A percentile compares a stretch with the other conserved stretches of the same genome.
Conservation (phyloP, 64 coral and sea anemone genomes). For the Montipora foliosa region DNA sequence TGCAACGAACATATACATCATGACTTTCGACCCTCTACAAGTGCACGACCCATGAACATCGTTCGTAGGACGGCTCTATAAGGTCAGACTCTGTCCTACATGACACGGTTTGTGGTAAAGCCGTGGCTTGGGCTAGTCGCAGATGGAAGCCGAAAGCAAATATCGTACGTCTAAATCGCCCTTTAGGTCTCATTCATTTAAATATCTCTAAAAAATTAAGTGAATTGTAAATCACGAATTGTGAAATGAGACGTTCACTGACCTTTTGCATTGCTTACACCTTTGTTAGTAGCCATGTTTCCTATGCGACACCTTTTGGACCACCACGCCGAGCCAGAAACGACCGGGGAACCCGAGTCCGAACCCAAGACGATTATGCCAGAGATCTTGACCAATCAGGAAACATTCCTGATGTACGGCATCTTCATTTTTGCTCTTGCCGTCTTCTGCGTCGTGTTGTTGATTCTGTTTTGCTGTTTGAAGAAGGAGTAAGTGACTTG, state of each 20-base stretch:
- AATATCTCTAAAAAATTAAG: too few species aligned
- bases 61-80: too few species aligned
- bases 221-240: background rate
- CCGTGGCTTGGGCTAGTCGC: too few species aligned
- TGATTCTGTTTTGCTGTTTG: conserved; percentile 29
- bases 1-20: too few species aligned
- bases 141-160: too few species aligned
- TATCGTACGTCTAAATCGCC: too few species aligned
- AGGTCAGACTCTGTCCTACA: too few species aligned
- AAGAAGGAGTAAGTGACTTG: conserved; percentile 34
- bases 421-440: conserved; percentile 55
- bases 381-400: conserved; percentile 62
- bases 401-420: conserved; percentile 59
- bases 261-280: background rate
- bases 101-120: too few species aligned
- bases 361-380: conserved; percentile 37
- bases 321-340: conserved; percentile 20
- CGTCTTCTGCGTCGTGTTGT: conserved; percentile 44
- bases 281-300: background rate
- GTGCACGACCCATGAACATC: too few species aligned
- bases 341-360: conserved; percentile 27
- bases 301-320: background rate
- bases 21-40: too few species aligned
- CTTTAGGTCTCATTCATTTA: too few species aligned
- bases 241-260: background rate